phyloP scores from a whole-genome alignment of 2,113 vertebrate genomes.

The Macrotis lagotis region DNA sequence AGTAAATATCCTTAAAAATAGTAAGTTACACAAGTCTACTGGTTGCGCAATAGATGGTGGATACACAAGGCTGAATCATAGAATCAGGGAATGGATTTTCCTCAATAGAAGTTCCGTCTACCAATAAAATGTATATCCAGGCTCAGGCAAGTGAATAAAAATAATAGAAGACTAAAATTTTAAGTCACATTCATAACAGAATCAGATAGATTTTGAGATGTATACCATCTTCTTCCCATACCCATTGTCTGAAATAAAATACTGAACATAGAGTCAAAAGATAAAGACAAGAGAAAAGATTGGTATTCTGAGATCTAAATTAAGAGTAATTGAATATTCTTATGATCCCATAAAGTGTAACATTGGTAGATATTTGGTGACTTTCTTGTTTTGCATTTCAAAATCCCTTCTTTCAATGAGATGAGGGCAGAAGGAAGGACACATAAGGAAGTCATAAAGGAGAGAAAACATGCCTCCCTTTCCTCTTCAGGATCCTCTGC shows the following conservation, averaged over 20 bases:
- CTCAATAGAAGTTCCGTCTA: background rate
- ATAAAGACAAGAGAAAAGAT: background rate
- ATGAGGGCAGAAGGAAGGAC: background rate
- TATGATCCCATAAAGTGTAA: background rate
- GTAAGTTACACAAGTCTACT: background rate
- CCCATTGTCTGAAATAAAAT: background rate
- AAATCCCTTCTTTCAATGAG: background rate
- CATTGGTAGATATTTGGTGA: background rate
- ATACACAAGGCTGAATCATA: background rate
- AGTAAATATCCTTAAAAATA: background rate
- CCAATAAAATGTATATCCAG: background rate
- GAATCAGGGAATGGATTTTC: background rate
- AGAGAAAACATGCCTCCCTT: background rate
- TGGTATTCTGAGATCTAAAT: background rate
- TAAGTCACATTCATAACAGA: background rate
- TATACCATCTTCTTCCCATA: background rate
- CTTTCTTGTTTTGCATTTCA: background rate
- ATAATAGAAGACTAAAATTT: background rate
- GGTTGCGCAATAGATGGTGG: background rate
- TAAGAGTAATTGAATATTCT: background rate
- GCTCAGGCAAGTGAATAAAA: background rate
- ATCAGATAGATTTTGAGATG: background rate
- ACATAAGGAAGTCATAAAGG: background rate
- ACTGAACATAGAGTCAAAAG: slow-evolving; percentile 10
- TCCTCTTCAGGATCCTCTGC: background rate